Evolutionary conservation across 2,888 invertebrate species (phyloP).

Genomic region (Asteroscopus sphinx): DNA sequence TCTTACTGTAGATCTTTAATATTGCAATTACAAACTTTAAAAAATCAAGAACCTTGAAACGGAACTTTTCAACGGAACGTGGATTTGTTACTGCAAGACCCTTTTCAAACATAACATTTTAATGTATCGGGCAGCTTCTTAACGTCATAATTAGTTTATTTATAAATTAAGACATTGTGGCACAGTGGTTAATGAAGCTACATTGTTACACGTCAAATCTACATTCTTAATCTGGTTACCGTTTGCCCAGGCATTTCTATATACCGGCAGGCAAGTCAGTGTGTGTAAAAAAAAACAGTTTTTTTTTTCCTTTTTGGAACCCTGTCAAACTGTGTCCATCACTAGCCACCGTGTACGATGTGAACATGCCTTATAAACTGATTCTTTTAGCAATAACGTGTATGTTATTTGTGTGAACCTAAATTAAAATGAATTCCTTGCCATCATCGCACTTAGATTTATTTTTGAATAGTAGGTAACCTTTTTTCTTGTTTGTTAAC

Average conservation of each 20-base stretch:
- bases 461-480: slow-evolving; percentile 3
- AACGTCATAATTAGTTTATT: neutral
- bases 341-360: slow-evolving; percentile 16
- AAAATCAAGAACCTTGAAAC: neutral
- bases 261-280: neutral
- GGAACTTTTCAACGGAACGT: too few relatives aligned
- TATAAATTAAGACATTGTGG: neutral
- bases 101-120: neutral
- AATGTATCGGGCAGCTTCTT: slow-evolving; percentile 17
- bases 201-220: neutral
- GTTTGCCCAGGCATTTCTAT: neutral
- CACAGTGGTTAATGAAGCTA: neutral
- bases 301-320: too few relatives aligned
- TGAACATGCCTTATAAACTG: neutral
- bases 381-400: slow-evolving; percentile 6
- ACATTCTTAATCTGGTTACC: neutral
- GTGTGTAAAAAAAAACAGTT: too few relatives aligned
- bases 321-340: neutral
- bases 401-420: slow-evolving; percentile 13
- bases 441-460: slow-evolving; percentile 27
- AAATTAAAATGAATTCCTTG: slow-evolving; percentile 25
- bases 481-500: slow-evolving; percentile 31
- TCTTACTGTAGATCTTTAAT: slow-evolving; percentile 16
- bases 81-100: neutral
- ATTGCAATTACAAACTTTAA: slow-evolving; percentile 10